These are phyloP conservation scores for Saguinus midas DNA, from an alignment of 2,113 vertebrate species.

Conservation along the genomic window DNA sequence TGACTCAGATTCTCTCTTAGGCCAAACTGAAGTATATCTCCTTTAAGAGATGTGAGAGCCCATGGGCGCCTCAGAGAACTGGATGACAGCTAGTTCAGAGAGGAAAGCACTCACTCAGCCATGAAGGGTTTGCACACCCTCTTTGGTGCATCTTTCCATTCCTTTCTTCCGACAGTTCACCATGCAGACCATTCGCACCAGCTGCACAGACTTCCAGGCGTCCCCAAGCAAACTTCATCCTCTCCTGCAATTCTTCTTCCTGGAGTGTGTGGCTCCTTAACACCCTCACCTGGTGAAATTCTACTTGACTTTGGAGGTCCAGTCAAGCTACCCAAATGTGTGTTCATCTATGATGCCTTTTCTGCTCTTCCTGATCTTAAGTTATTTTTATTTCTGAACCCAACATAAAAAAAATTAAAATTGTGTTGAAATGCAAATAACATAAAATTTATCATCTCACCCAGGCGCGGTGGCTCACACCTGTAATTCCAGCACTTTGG, in stretches of 20 bases:
- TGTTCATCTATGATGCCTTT: not conserved
- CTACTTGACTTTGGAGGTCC: not conserved
- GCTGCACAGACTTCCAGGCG: too few relatives aligned
- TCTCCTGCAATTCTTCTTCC: not conserved
- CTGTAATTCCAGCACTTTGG: too few relatives aligned
- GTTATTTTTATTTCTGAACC: not conserved
- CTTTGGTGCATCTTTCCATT: not conserved
- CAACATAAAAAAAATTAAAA: not conserved
- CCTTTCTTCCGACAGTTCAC: not conserved
- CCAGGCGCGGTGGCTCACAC: too few relatives aligned
- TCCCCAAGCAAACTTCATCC: too few relatives aligned
- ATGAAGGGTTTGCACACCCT: not conserved
- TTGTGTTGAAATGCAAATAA: not conserved
- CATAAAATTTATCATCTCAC: not conserved
- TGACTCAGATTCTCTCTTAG: not conserved
- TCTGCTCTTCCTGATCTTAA: not conserved
- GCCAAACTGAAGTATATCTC: not conserved
- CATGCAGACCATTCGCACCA: accelerated
- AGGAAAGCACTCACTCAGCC: not conserved
- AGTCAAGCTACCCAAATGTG: not conserved
- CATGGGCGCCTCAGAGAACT: not conserved
- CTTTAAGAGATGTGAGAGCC: not conserved
- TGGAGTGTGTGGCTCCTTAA: not conserved
- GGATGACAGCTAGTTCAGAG: not conserved
- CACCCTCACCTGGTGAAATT: too few relatives aligned